phyloP scores from a whole-genome alignment of 2,113 vertebrate genomes.

The Scytalopus superciliaris region DNA sequence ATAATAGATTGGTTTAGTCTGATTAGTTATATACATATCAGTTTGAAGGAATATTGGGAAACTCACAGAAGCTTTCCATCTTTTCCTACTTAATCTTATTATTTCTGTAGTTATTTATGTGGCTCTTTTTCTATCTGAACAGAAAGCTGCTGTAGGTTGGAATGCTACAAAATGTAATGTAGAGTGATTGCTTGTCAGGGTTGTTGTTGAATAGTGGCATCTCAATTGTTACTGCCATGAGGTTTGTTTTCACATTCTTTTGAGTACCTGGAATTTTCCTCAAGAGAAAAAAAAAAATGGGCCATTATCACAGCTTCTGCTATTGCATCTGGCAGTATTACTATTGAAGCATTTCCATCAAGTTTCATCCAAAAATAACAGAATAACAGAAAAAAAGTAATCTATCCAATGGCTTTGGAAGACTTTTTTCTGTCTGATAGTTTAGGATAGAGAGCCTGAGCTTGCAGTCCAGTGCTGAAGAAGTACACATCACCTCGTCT shows the following conservation, averaged over 20 bases:
- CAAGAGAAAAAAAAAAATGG: neutral
- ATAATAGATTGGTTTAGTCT: neutral
- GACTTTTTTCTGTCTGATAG: neutral
- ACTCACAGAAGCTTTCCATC: neutral
- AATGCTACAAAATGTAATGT: constrained; percentile 6
- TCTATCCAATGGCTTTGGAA: neutral
- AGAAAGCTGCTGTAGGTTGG: neutral
- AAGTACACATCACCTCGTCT: neutral
- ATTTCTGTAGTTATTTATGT: neutral
- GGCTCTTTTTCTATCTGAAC: neutral
- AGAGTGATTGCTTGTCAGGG: constrained; percentile 7
- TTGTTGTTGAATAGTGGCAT: neutral
- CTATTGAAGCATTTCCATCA: neutral
- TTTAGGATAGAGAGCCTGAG: neutral
- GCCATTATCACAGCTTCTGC: neutral
- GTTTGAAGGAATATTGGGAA: neutral
- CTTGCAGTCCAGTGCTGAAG: neutral
- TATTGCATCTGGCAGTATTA: constrained; percentile 9
- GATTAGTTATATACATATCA: neutral
- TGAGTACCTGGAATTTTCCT: constrained; percentile 23
- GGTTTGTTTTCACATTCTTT: constrained; percentile 22
- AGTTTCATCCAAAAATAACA: neutral
- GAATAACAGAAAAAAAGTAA: neutral
- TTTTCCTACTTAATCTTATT: neutral
- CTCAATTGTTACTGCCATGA: constrained; percentile 20